Base-by-base conservation (phyloP, 2,797 vertebrate genomes). In the Danio tinwini region DNA sequence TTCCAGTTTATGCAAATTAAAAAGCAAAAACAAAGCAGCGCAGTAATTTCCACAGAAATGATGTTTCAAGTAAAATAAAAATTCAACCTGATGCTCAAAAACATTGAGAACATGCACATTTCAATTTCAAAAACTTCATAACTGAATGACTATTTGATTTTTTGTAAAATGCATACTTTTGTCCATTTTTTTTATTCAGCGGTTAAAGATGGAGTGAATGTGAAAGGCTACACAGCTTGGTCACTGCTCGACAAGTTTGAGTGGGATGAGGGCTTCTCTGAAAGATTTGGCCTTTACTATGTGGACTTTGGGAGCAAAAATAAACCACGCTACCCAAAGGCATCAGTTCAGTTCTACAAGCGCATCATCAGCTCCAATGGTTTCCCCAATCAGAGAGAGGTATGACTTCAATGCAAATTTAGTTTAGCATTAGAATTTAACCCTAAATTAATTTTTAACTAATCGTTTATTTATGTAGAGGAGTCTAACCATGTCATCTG, bases 201-300 rank as follows among this genome's bases (percentile, higher is more conserved):
- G n/a, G 88, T 97, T 4, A 97, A 96, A 2, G 96, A 98, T 0
- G 96, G 96, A 0, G 96, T 92, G 37, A 94, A 96, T 3, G 87
- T 97, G 82, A 95, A 93, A 89, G 96, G 94, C 3, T 97, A 98
- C 80, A 98, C 95, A 0, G 95, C 94, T 59, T 97, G 96, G 96
- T 97, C 97, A 53, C 90, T 98, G 67, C 89, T 97, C 42, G 97
- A 97, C 88, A 94, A 96, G 85, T 98, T 97, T 84, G 96, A 98
- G 88, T 98, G 96, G 97, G 95, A 97, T 59, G 94, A 95, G 89
- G 97, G 96, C 12, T 97, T 91, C 86, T 93, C 95, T 0, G 95
- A 97, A 76, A 92, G 95, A 90, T 97, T 96, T 5, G 96, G 96
- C 17, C 90, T 98, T 78, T 97, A 93, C 85, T 95, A 96, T 0